phyloP scores from a whole-genome alignment of 2,113 vertebrate species.

The Psilopsiagon aymara region DNA sequence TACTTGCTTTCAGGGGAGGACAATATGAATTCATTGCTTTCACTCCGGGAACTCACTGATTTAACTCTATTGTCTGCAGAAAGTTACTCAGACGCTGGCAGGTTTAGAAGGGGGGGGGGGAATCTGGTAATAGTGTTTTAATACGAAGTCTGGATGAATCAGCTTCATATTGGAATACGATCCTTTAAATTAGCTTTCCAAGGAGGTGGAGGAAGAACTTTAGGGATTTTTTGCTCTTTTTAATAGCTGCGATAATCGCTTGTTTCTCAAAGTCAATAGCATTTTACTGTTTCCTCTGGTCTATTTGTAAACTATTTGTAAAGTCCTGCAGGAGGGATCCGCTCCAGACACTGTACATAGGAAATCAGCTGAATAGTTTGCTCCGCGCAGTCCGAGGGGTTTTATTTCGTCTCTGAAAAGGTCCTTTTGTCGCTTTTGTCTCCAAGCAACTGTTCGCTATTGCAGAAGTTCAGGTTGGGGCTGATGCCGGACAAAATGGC shows the following conservation, averaged over 20 bases:
- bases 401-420: slow-evolving; percentile 37
- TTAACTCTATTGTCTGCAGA: not conserved
- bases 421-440: slow-evolving; percentile 52
- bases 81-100: not conserved
- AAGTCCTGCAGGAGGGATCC: slow-evolving; percentile 62
- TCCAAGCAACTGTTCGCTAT: slow-evolving; percentile 59
- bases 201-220: slow-evolving; percentile 10
- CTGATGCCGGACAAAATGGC: slow-evolving; percentile 51
- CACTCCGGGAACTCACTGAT: not conserved
- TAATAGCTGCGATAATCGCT: slow-evolving; percentile 48
- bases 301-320: slow-evolving; percentile 63
- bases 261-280: slow-evolving; percentile 57
- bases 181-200: not conserved
- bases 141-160: not conserved
- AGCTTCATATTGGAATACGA: not conserved
- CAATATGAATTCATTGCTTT: not conserved
- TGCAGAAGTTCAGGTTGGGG: not conserved
- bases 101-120: not conserved
- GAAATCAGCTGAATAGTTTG: slow-evolving; percentile 49
- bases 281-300: slow-evolving; percentile 61
- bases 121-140: not conserved
- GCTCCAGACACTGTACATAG: slow-evolving; percentile 43
- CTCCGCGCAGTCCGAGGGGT: slow-evolving; percentile 33
- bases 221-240: slow-evolving; percentile 8
- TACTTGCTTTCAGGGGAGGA: not conserved